Conservation (phyloP, 2,113 vertebrate genomes). For the Amphiprion ocellaris region DNA sequence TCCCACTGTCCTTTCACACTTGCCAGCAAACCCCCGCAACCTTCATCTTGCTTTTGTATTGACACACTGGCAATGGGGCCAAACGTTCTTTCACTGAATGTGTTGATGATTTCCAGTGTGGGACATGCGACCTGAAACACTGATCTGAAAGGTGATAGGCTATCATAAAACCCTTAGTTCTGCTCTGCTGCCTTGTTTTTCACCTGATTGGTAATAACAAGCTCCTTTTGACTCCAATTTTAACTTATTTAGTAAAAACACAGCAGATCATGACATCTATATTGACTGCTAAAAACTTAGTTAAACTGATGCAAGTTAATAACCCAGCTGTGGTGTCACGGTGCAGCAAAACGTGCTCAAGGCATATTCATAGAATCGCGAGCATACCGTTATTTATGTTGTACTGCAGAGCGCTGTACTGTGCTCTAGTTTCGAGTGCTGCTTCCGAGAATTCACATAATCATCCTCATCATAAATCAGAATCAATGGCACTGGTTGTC, state of each 20-base stretch:
- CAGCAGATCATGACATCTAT: too few species aligned
- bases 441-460: slow-evolving; percentile 6
- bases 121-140: slow-evolving; percentile 2
- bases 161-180: background rate
- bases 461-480: background rate
- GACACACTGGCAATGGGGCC: slow-evolving; percentile 32
- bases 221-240: too few species aligned
- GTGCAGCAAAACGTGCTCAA: background rate
- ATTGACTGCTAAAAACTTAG: background rate
- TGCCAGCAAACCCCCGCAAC: slow-evolving; percentile 48
- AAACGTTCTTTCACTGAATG: slow-evolving; percentile 24
- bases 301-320: slow-evolving; percentile 2
- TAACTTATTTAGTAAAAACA: too few species aligned
- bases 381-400: slow-evolving; percentile 1
- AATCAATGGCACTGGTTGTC: background rate
- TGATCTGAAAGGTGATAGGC: slow-evolving; percentile 13
- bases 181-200: background rate
- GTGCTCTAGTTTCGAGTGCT: background rate
- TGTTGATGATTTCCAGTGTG: slow-evolving; percentile 32
- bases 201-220: too few species aligned
- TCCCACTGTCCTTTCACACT: slow-evolving; percentile 57
- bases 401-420: background rate
- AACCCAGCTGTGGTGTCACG: background rate
- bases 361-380: slow-evolving; percentile 7
- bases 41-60: slow-evolving; percentile 36